These are phyloP conservation scores for Antechinus stuartii DNA, from an alignment of 2,113 vertebrate genomes.

Conservation along the genomic window DNA sequence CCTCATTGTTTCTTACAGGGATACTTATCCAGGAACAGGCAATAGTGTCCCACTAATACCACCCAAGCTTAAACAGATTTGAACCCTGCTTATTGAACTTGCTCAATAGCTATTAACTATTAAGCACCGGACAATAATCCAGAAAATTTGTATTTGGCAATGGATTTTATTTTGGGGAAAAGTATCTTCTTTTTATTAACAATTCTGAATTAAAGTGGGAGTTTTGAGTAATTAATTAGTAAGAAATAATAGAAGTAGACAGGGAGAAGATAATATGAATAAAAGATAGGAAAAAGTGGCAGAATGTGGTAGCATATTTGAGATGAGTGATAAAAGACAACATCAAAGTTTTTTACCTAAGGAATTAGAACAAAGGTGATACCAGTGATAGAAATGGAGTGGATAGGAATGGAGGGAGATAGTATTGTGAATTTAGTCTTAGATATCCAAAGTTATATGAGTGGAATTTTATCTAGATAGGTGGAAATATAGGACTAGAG, in stretches of 20 bases:
- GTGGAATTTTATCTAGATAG: neutral
- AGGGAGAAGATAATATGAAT: neutral
- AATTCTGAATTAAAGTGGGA: conserved; percentile 13
- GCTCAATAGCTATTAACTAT: neutral
- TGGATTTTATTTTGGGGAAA: conserved; percentile 37
- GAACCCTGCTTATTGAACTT: neutral
- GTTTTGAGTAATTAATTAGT: neutral
- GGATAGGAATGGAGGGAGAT: neutral
- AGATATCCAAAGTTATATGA: neutral
- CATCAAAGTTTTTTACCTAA: neutral
- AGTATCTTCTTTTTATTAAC: conserved; percentile 12
- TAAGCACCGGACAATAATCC: neutral
- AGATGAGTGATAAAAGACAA: neutral
- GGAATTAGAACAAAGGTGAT: neutral
- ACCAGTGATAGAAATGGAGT: neutral
- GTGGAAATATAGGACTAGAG: neutral
- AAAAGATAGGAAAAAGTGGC: neutral
- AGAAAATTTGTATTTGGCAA: neutral
- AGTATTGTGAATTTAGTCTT: neutral
- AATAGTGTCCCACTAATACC: neutral
- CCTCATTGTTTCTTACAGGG: neutral
- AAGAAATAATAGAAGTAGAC: neutral
- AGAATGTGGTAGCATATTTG: neutral
- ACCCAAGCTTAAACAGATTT: neutral
- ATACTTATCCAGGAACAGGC: conserved; percentile 33